A percentile compares a stretch with the other conserved stretches of the same genome.
Conservation (phyloP, 2,113 vertebrate genomes). For the Otis tarda region DNA sequence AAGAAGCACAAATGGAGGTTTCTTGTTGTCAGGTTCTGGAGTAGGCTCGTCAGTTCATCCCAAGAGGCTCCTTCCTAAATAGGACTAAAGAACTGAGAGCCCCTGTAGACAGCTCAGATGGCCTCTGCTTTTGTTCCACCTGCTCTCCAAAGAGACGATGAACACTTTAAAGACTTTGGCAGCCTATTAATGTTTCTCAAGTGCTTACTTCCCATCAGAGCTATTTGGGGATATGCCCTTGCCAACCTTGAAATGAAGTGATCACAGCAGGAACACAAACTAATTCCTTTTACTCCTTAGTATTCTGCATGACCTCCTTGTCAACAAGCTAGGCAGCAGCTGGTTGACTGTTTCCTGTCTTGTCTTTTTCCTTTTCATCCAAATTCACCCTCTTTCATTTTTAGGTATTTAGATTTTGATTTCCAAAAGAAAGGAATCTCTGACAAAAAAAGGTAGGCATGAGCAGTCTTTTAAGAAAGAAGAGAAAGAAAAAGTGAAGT, state of each 20-base stretch:
- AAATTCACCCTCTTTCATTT: neutral
- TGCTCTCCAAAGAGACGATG: neutral
- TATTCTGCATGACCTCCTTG: neutral
- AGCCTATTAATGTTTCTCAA: neutral
- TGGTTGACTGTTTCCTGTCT: neutral
- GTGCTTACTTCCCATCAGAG: neutral
- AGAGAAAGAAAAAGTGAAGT: neutral
- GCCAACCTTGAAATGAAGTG: neutral
- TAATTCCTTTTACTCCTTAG: neutral
- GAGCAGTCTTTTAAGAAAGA: neutral
- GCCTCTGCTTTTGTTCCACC: neutral
- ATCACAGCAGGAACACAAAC: neutral
- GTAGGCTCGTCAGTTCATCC: neutral
- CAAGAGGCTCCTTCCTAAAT: neutral
- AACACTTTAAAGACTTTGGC: neutral
- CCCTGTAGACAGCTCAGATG: neutral
- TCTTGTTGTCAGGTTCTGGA: neutral
- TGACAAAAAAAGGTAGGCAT: neutral
- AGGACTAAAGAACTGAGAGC: neutral
- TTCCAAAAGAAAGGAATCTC: neutral
- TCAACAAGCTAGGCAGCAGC: neutral
- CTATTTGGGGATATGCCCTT: neutral
- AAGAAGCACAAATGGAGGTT: neutral
- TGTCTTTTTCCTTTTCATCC: neutral
- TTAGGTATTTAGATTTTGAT: neutral